These are phyloP conservation scores for Aspidiotus rigidus DNA, from an alignment of 2,888 invertebrate species.

Conservation along the genomic window DNA sequence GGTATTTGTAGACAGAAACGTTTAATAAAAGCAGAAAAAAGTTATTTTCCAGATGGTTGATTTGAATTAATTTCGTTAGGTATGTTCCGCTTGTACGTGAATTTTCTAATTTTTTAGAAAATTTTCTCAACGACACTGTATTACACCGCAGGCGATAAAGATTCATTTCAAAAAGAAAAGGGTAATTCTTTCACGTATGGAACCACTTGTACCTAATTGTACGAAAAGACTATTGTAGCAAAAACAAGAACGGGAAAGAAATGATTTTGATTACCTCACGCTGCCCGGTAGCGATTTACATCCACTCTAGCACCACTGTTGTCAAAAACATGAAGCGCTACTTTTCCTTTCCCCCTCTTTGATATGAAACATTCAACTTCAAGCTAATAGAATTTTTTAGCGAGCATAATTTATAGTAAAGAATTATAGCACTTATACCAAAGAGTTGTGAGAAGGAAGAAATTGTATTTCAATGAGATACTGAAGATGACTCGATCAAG, in stretches of 20 bases:
- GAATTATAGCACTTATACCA: too few relatives aligned
- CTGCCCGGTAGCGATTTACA: neutral
- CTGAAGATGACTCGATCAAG: too few relatives aligned
- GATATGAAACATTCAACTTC: too few relatives aligned
- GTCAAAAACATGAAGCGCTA: too few relatives aligned
- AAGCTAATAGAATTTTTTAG: too few relatives aligned
- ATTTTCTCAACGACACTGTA: neutral
- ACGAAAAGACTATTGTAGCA: neutral
- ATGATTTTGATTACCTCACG: neutral
- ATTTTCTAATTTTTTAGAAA: too few relatives aligned
- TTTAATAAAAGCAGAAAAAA: neutral
- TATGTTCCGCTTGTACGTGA: neutral
- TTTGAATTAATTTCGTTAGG: neutral
- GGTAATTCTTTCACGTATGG: neutral
- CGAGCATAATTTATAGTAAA: too few relatives aligned
- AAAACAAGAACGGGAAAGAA: neutral
- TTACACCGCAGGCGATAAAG: neutral
- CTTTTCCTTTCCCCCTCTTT: too few relatives aligned
- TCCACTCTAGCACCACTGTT: too few relatives aligned
- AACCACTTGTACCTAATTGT: neutral
- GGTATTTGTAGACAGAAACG: neutral
- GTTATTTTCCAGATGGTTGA: constrained; percentile 2
- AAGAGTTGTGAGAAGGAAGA: too few relatives aligned
- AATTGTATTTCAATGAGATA: too few relatives aligned
- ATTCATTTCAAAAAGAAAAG: neutral